Percentiles rank a stretch among this genome's conserved stretches.
phyloP scores from a whole-genome alignment of 2,113 vertebrate genomes.

The Vanacampus margaritifer region DNA sequence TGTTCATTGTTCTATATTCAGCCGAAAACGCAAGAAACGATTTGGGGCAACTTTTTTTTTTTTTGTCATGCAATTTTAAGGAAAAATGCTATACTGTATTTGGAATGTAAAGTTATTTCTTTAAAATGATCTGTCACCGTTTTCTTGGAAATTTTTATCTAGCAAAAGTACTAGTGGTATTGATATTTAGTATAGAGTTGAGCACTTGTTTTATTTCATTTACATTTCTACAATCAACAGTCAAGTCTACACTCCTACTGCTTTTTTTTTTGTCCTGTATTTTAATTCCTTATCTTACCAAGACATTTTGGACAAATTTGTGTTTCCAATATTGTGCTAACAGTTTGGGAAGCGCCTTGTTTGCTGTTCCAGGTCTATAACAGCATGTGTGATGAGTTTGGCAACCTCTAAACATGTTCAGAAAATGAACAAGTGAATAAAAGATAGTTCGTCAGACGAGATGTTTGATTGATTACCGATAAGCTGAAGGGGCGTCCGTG shows the following conservation, averaged over 20 bases:
- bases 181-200: too few relatives aligned
- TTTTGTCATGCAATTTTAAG: background rate
- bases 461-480: slow-evolving; percentile 10
- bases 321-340: too few relatives aligned
- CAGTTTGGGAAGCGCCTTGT: background rate
- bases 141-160: too few relatives aligned
- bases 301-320: background rate
- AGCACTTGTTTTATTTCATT: too few relatives aligned
- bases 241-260: too few relatives aligned
- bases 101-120: too few relatives aligned
- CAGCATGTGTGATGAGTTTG: background rate
- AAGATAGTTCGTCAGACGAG: background rate
- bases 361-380: background rate
- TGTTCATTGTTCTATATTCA: background rate
- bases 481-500: slow-evolving; percentile 14
- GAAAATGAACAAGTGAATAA: background rate
- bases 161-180: too few relatives aligned
- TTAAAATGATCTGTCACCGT: too few relatives aligned
- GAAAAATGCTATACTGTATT: too few relatives aligned
- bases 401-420: background rate
- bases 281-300: too few relatives aligned
- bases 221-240: too few relatives aligned
- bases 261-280: too few relatives aligned
- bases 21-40: background rate
- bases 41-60: background rate